Percentiles rank a stretch among this genome's conserved stretches.
Evolutionary conservation across 2,888 invertebrate genomes (phyloP).

Genomic region (Drosophila barbarae): DNA sequence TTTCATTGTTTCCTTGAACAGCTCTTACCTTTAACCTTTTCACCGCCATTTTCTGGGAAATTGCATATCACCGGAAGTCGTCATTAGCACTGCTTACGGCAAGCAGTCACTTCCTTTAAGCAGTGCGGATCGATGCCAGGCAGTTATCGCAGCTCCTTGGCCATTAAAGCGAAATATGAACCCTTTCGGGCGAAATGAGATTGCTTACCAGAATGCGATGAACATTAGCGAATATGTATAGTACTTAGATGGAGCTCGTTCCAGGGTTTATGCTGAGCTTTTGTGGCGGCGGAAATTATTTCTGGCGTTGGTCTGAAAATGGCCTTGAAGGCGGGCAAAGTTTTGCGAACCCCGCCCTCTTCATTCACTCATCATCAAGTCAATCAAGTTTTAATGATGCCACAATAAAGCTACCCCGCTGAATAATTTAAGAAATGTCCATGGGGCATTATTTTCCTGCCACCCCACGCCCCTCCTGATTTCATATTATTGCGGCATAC

Average conservation of each 20-base stretch:
- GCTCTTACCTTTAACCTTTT: not conserved
- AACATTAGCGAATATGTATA: constrained; percentile 25
- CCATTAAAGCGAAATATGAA: constrained; percentile 33
- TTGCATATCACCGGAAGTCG: constrained; percentile 3
- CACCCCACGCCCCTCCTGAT: not conserved
- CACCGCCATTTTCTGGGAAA: not conserved
- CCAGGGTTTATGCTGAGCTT: constrained; percentile 27
- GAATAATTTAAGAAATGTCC: constrained; percentile 68
- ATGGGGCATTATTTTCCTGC: constrained; percentile 45
- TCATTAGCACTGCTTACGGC: constrained; percentile 4
- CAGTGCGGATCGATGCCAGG: not conserved
- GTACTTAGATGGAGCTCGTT: constrained; percentile 18
- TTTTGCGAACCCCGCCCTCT: constrained; percentile 13
- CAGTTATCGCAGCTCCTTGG: constrained; percentile 24
- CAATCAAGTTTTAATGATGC: constrained; percentile 72
- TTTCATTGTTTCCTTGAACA: not conserved
- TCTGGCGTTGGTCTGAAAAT: not conserved
- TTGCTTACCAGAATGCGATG: constrained; percentile 17
- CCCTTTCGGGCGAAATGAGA: constrained; percentile 25
- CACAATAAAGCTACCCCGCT: constrained; percentile 42
- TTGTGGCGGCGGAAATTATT: constrained; percentile 39
- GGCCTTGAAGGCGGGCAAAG: constrained; percentile 30
- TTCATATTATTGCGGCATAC: constrained; percentile 18
- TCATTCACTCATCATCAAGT: constrained; percentile 47
- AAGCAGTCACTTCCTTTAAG: constrained; percentile 2